Evolutionary conservation across 92 coral and sea anemone genomes (phyloP).

Genomic region (Porites rus): DNA sequence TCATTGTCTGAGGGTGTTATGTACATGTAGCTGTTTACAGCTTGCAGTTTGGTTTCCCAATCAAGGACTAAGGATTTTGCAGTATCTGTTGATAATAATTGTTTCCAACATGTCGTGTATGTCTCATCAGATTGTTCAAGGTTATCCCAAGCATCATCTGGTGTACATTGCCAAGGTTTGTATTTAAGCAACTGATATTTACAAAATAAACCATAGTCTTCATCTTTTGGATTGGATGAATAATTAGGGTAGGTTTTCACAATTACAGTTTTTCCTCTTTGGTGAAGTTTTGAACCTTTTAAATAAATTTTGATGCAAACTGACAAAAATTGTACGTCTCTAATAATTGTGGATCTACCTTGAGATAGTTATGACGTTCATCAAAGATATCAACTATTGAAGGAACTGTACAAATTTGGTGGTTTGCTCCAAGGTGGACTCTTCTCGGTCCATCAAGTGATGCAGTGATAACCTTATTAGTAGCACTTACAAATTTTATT

Average conservation of each 20-base stretch:
- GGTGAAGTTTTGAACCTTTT: slow-evolving; percentile 38
- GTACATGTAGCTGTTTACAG: slow-evolving; percentile 19
- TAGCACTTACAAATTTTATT: slow-evolving; percentile 55
- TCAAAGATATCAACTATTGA: slow-evolving; percentile 55
- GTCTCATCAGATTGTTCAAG: slow-evolving; percentile 51
- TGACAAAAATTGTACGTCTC: slow-evolving; percentile 45
- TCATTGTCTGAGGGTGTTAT: slow-evolving; percentile 2
- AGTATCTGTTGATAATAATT: slow-evolving; percentile 6
- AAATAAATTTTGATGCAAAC: slow-evolving; percentile 36
- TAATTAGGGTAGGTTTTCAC: slow-evolving; percentile 59
- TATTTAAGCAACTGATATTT: slow-evolving; percentile 48
- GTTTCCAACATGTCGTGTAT: slow-evolving; percentile 48
- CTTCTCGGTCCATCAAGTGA: slow-evolving; percentile 66
- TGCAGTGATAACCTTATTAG: slow-evolving; percentile 47
- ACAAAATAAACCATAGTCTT: slow-evolving; percentile 55
- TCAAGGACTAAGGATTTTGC: slow-evolving; percentile 51
- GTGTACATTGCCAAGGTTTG: slow-evolving; percentile 44
- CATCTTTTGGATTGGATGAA: slow-evolving; percentile 51
- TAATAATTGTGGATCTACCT: slow-evolving; percentile 49
- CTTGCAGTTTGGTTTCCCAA: slow-evolving; percentile 26
- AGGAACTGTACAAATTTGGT: slow-evolving; percentile 42
- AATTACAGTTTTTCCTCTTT: slow-evolving; percentile 33
- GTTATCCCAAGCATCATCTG: slow-evolving; percentile 58
- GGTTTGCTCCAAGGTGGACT: slow-evolving; percentile 34
- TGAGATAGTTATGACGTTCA: slow-evolving; percentile 40